Evolutionary conservation across 2,797 vertebrate species (phyloP).

Genomic region (Cossypha polioptera): DNA sequence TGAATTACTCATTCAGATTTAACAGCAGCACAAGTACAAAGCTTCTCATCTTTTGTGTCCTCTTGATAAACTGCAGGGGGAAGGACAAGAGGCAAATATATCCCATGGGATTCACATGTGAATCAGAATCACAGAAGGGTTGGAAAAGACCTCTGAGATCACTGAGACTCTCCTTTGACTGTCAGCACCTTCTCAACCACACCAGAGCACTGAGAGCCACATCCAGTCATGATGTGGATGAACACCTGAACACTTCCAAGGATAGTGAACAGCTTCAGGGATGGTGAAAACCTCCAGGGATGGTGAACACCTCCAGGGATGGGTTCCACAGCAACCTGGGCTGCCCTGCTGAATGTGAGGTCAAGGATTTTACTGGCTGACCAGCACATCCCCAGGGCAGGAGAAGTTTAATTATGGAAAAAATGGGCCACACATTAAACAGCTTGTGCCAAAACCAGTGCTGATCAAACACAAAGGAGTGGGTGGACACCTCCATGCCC

Average conservation of each 20-base stretch:
- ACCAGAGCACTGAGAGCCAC: not conserved
- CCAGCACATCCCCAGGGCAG: not conserved
- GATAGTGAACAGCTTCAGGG: not conserved
- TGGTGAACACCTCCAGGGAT: not conserved
- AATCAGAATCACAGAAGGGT: not conserved
- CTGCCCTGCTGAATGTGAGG: not conserved
- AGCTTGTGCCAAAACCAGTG: not conserved
- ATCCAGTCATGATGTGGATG: not conserved
- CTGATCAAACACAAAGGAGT: not conserved
- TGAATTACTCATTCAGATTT: constrained; percentile 1
- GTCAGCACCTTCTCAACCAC: not conserved
- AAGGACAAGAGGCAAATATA: not conserved
- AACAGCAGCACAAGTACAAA: not conserved
- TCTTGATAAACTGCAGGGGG: not conserved
- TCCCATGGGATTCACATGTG: not conserved
- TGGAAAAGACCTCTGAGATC: not conserved
- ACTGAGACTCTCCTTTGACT: not conserved
- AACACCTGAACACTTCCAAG: not conserved
- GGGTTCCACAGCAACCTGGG: not conserved
- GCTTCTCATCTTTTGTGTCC: not conserved
- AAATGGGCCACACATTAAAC: not conserved
- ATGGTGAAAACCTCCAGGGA: not conserved
- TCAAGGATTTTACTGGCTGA: not conserved
- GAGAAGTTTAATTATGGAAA: not conserved
- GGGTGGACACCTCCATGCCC: not conserved